Evolutionary conservation across 2,797 vertebrate species (phyloP), one percentile per base, ranked within the genome.

Genomic region (Crocodylus rhombifer): DNA sequence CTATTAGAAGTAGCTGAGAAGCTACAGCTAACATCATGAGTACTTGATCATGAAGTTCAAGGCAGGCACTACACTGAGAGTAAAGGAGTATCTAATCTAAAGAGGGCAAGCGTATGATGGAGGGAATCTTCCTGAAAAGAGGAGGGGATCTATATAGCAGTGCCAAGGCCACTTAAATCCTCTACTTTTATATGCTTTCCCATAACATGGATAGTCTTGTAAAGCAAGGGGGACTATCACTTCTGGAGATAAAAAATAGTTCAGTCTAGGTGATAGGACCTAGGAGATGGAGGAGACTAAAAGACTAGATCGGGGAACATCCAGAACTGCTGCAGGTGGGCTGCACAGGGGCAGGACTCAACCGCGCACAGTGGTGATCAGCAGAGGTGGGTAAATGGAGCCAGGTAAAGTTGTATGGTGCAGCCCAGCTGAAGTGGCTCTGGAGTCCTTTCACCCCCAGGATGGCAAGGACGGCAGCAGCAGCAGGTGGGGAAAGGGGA

Each of bases 151-250:
- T 86, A 62, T 15, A 18, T 23, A 80, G 25, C 14, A 25, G 5
- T 69, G 4, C 5, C 0, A 0, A 73, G 61, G 55, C 63, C n/a
- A 25, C 26, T 55, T 78, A 86, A 95, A 1, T 2, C 33, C 63
- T 80, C 84, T 85, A 60, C 17, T 96, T 87, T 71, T 87, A 57
- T 20, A 7, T 0, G 0, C 11, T 63, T 65, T 82, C 21, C 2
- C 42, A 21, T 67, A 73, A 33, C 6, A 80, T 77, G 80, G 0
- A 0, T 7, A 81, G 14, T 17, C 51, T 57, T 42, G 60, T 77
- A 63, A 88, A 90, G 78, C 20, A 55, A 6, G 23, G 42, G 51
- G 51, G 0, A 0, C 5, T 58, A 51, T 3, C 69, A n/a, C 60
- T 89, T 87, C 80, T 92, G 36, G 28, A 78, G 86, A 81, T 4